Conservation (phyloP, 2,888 invertebrate species). For the Allacma fusca region DNA sequence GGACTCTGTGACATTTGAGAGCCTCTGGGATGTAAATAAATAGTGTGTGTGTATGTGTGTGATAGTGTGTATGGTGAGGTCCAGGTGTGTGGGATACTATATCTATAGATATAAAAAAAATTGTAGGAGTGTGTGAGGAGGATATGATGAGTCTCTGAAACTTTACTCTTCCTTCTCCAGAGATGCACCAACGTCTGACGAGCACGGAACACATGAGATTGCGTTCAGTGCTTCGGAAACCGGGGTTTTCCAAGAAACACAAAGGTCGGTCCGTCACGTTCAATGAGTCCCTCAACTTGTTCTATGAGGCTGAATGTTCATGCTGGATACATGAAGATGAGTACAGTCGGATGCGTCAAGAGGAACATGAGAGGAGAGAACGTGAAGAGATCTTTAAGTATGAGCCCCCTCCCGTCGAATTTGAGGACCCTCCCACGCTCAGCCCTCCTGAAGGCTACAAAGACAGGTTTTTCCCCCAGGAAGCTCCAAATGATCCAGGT, state of each 20-base stretch:
- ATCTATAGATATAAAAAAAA: too few species aligned
- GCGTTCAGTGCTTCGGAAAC: conserved; percentile 76
- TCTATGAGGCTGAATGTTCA: conserved; percentile 91
- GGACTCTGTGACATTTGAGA: too few species aligned
- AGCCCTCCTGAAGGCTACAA: conserved; percentile 93
- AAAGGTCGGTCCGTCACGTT: conserved; percentile 82
- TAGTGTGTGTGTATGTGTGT: too few species aligned
- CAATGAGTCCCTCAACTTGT: conserved; percentile 87
- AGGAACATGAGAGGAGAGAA: conserved; percentile 72
- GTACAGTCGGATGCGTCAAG: conserved; percentile 72
- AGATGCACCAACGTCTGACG: conserved; percentile 61
- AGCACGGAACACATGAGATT: conserved; percentile 52
- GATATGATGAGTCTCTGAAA: too few species aligned
- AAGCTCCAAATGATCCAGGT: conserved; percentile 61
- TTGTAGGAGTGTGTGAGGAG: too few species aligned
- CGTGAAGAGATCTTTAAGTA: conserved; percentile 68
- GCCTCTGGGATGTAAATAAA: too few species aligned
- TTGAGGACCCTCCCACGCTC: conserved; percentile 81
- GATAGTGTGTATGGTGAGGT: too few species aligned
- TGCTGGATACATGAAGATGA: conserved; percentile 89
- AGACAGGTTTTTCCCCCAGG: conserved; percentile 67
- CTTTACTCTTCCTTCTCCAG: conserved; percentile 20
- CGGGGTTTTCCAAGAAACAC: conserved; percentile 73
- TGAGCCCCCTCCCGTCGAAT: conserved; percentile 72
- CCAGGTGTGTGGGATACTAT: too few species aligned